Evolutionary conservation across 1,140 invertebrate species (phyloP), one percentile per base, ranked within the genome.

Genomic region (Sipha flava): DNA sequence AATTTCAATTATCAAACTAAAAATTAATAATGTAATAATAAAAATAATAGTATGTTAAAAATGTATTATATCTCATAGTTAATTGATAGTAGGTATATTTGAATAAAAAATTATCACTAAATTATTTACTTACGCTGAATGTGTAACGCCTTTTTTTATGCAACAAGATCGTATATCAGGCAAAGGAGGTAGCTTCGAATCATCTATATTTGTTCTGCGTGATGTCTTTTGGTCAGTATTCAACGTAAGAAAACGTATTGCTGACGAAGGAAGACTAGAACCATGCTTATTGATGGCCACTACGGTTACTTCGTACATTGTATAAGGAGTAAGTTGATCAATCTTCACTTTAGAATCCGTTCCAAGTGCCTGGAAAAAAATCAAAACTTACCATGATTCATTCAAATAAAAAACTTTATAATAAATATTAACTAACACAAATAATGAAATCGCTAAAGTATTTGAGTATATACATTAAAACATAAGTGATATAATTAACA

Each of bases 281-380:
- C 93, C 93, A 82, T 90, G 90, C 23, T 88, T 88, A 85, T 94
- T 95, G 54, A 88, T 87, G 0, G 92, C 90, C 1, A 88, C 89
- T 12, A 94, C 89, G 0, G 89, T 89, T 1, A 94, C 87, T 83
- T 94, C 92, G 84, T 95, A 94, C 92, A 94, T 93, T 23, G 92
- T 94, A 82, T 91, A 90, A 0, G 92, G 91, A 2, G 87, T 85
- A 49, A 90, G 86, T 85, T 89, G 87, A 68, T 88, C 88, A 2
- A 93, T 82, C 0, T 89, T 84, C 0, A 90, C 86, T 49, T 86
- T 88, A 45, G 81, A 81, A 3, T 88, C 90, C 80, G 88, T 88
- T 4, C 85, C 85, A 45, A 86, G 85, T 73, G 91, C 86, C 86
- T 89, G 86, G 16, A 29, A 3, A 47, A 70, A 29, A 29, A n/a